A percentile compares a stretch with the other conserved stretches of the same genome.
Conservation (phyloP, 2,888 invertebrate genomes). For the Flexamia atlantica region DNA sequence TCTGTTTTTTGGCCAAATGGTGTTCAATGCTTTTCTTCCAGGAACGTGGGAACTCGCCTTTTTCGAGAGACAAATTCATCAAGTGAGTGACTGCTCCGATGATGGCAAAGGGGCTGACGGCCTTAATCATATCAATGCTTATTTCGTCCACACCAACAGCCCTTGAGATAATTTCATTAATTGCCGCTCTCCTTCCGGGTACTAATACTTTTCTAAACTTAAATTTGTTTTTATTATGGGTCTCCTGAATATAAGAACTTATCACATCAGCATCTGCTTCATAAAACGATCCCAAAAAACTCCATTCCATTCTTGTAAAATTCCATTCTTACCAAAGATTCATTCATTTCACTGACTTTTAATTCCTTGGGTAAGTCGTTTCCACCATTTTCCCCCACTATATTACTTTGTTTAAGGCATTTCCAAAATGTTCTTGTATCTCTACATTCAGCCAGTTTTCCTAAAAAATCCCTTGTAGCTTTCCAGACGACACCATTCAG, state of each 20-base stretch:
- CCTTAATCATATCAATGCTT: neutral
- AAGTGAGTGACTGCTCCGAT: neutral
- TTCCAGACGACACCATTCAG: too few relatives aligned
- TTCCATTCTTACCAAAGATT: too few relatives aligned
- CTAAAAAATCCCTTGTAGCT: too few relatives aligned
- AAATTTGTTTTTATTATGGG: neutral
- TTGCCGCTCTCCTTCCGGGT: neutral
- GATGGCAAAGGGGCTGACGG: constrained; percentile 7
- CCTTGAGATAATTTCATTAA: neutral
- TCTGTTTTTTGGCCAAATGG: neutral
- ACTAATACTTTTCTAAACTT: neutral
- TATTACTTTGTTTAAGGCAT: too few relatives aligned
- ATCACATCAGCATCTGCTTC: neutral
- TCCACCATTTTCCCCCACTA: too few relatives aligned
- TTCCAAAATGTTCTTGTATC: too few relatives aligned
- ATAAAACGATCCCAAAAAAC: neutral
- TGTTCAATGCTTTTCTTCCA: neutral
- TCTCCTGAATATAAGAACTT: neutral
- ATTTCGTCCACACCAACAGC: neutral
- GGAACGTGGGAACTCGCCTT: neutral
- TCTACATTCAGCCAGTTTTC: too few relatives aligned
- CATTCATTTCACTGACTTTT: too few relatives aligned
- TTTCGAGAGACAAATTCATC: neutral
- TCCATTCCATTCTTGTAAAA: too few relatives aligned
- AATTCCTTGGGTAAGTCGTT: too few relatives aligned